A percentile compares a stretch with the other conserved stretches of the same genome.
phyloP scores from a whole-genome alignment of 2,113 vertebrate genomes.

The Python bivittatus region DNA sequence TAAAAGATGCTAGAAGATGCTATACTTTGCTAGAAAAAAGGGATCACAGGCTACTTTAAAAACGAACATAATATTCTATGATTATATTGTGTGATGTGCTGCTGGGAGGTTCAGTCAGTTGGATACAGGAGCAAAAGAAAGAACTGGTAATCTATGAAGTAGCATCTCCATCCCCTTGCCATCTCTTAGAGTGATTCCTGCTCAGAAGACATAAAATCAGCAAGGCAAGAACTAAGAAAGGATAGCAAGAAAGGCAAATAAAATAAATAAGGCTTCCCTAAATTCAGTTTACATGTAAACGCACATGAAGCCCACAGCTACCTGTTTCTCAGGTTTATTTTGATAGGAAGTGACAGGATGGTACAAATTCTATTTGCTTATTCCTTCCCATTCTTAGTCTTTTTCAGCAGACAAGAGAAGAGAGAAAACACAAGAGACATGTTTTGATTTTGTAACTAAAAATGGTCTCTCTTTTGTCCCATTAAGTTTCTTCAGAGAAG shows the following conservation, averaged over 20 bases:
- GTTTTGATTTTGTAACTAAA: not conserved
- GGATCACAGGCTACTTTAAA: not conserved
- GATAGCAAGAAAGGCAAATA: not conserved
- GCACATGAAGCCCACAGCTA: not conserved
- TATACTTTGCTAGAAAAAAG: not conserved
- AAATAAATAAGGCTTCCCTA: not conserved
- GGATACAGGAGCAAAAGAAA: not conserved
- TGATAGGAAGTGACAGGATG: not conserved
- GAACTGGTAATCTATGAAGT: not conserved
- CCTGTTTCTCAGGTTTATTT: not conserved
- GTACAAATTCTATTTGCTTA: not conserved
- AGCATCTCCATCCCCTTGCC: not conserved
- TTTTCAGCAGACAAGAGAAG: not conserved
- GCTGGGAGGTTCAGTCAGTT: not conserved
- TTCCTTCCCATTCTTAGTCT: not conserved
- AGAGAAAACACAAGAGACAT: not conserved
- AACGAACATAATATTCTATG: not conserved
- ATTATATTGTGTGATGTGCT: not conserved
- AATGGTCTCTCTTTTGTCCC: not conserved
- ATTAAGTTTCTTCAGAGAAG: conserved; percentile 27
- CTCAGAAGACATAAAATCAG: not conserved
- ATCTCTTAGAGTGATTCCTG: no score
- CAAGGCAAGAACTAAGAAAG: not conserved
- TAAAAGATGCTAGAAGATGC: not conserved
- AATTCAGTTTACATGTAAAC: not conserved